Evolutionary conservation across 2,797 vertebrate genomes (phyloP).

Genomic region (Enteromius mattozi): DNA sequence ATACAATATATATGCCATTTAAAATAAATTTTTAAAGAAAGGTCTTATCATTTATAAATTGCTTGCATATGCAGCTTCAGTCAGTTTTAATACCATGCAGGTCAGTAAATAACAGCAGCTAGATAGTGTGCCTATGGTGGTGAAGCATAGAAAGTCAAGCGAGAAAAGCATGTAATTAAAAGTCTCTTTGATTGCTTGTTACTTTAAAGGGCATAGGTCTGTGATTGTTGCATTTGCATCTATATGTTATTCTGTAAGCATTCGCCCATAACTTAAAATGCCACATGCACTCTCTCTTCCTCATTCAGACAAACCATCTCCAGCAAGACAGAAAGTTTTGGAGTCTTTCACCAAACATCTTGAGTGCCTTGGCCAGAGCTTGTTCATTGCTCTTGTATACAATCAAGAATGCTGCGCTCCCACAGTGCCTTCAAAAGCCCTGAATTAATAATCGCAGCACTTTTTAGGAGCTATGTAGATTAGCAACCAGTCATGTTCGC

Average conservation of each 20-base stretch:
- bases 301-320: constrained; percentile 10
- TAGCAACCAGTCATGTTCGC: constrained; percentile 68
- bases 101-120: background rate
- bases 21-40: background rate
- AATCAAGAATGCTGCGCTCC: constrained; percentile 41
- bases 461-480: constrained; percentile 72
- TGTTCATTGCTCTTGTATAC: constrained; percentile 37
- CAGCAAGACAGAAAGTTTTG: constrained; percentile 37
- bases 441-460: constrained; percentile 74
- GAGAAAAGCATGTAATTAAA: constrained; percentile 73
- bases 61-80: background rate
- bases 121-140: background rate
- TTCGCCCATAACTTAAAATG: constrained; percentile 5
- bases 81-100: background rate
- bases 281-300: constrained; percentile 11
- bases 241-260: background rate
- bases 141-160: constrained; percentile 28
- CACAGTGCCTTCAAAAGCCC: constrained; percentile 46
- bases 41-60: background rate
- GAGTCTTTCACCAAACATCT: constrained; percentile 53
- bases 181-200: constrained; percentile 65
- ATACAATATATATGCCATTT: background rate
- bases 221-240: background rate
- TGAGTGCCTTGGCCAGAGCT: constrained; percentile 56
- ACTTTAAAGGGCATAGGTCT: constrained; percentile 64